Percentiles rank a stretch among this genome's conserved stretches.
Evolutionary conservation across 2,888 invertebrate species (phyloP).

Genomic region (Eupithecia insigniata): DNA sequence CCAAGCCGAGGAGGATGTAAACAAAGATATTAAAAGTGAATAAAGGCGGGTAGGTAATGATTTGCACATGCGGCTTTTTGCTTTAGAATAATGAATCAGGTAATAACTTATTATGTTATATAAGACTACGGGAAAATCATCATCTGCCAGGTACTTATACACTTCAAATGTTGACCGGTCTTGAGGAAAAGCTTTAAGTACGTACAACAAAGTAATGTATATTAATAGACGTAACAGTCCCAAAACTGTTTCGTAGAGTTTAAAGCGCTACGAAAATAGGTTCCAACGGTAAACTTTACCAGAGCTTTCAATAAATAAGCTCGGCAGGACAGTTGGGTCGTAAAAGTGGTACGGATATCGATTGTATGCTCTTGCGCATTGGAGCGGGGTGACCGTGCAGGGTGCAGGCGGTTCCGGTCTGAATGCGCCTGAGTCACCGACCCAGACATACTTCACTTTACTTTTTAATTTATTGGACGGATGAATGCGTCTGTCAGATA

Average conservation of each 20-base stretch:
- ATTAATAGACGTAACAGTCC: not conserved
- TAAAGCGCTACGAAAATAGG: not conserved
- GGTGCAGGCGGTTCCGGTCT: conserved; percentile 64
- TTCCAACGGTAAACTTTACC: conserved; percentile 11
- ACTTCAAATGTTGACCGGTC: not conserved
- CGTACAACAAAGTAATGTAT: not conserved
- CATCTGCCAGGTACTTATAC: not conserved
- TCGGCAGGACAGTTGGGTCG: conserved; percentile 43
- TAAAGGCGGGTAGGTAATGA: conserved; percentile 10
- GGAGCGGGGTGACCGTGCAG: conserved; percentile 66
- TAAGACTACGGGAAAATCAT: not conserved
- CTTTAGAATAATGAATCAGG: not conserved
- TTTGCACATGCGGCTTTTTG: conserved; percentile 1
- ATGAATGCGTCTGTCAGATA: conserved; percentile 26
- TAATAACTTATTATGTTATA: not conserved
- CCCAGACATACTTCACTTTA: conserved; percentile 36
- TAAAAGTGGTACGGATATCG: conserved; percentile 80
- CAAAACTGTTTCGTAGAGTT: not conserved
- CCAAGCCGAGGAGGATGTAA: conserved; percentile 25
- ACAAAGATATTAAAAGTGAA: conserved; percentile 25
- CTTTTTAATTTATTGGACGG: conserved; percentile 25
- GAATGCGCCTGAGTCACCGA: conserved; percentile 56
- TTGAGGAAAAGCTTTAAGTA: not conserved
- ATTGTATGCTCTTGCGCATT: conserved; percentile 62
- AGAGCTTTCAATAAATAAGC: conserved; percentile 25